Evolutionary conservation across 1,140 invertebrate species (phyloP).

Genomic region (Trichogramma pretiosum): DNA sequence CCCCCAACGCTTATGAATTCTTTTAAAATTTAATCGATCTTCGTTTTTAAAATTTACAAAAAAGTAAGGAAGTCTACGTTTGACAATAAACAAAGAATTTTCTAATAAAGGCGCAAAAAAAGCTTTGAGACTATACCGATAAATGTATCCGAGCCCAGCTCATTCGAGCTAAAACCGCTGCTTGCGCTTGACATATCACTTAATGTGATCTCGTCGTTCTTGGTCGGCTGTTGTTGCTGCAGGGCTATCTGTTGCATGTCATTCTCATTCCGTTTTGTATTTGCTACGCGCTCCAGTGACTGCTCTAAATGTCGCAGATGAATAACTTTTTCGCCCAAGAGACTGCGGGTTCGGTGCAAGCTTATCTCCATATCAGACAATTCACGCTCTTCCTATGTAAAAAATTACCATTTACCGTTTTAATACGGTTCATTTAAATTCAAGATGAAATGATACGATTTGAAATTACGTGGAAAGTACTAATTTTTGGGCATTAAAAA

Average conservation of each 20-base stretch:
- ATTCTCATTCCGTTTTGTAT: slow-evolving; percentile 37
- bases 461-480: too few species aligned
- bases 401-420: too few species aligned
- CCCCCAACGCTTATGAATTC: background rate
- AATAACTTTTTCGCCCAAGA: slow-evolving; percentile 72
- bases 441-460: too few species aligned
- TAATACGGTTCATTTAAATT: too few species aligned
- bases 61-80: too few species aligned
- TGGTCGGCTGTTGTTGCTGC: slow-evolving; percentile 28
- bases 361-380: slow-evolving; percentile 72
- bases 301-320: slow-evolving; percentile 66
- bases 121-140: slow-evolving; percentile 29
- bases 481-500: too few species aligned
- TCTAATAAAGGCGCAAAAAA: slow-evolving; percentile 12
- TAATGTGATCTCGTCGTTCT: slow-evolving; percentile 42
- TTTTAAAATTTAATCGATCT: background rate
- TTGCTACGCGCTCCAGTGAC: slow-evolving; percentile 54
- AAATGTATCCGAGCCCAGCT: slow-evolving; percentile 51
- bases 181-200: slow-evolving; percentile 61
- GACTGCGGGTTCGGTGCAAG: slow-evolving; percentile 63
- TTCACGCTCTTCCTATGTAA: slow-evolving; percentile 65
- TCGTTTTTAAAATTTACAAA: too few species aligned
- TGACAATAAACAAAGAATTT: background rate
- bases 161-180: slow-evolving; percentile 61
- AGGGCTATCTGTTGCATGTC: slow-evolving; percentile 18